Percentiles rank a stretch among this genome's conserved stretches.
phyloP scores from a whole-genome alignment of 2,888 invertebrate species.

The Onthophagus sagittarius region DNA sequence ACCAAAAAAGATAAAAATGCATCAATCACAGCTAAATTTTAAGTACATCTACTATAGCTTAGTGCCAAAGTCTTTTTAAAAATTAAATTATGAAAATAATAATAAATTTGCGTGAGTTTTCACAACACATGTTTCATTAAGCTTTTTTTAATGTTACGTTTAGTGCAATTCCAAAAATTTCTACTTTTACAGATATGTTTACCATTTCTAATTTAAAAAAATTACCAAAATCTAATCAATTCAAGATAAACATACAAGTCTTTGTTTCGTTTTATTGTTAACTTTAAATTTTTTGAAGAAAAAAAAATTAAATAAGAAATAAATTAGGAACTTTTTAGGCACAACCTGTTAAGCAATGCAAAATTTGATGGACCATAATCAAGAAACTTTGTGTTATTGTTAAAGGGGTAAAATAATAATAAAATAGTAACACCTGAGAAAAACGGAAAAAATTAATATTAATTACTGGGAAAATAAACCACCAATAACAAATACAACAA shows the following conservation, averaged over 20 bases:
- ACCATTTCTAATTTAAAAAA: neutral
- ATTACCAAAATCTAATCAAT: neutral
- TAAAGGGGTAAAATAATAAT: no score
- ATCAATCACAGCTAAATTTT: conserved; percentile 18
- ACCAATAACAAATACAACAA: neutral
- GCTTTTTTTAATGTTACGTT: neutral
- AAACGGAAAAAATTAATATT: neutral
- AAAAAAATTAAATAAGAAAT: neutral
- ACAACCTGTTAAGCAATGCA: neutral
- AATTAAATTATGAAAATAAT: conserved; percentile 7
- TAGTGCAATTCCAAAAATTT: neutral
- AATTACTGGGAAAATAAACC: neutral
- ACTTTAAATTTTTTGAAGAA: neutral
- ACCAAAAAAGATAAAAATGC: conserved; percentile 7
- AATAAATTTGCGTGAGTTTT: neutral
- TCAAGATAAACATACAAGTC: neutral
- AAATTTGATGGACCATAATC: neutral
- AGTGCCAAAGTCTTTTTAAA: neutral
- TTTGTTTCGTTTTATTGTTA: neutral
- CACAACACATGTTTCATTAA: no score
- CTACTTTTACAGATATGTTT: neutral
- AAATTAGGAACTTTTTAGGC: neutral
- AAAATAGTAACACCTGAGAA: no score
- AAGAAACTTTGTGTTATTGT: no score
- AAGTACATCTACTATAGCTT: conserved; percentile 6